Percentiles rank a stretch among this genome's conserved stretches.
phyloP scores from a whole-genome alignment of 2,888 invertebrate species.

The Rhagonycha lutea region DNA sequence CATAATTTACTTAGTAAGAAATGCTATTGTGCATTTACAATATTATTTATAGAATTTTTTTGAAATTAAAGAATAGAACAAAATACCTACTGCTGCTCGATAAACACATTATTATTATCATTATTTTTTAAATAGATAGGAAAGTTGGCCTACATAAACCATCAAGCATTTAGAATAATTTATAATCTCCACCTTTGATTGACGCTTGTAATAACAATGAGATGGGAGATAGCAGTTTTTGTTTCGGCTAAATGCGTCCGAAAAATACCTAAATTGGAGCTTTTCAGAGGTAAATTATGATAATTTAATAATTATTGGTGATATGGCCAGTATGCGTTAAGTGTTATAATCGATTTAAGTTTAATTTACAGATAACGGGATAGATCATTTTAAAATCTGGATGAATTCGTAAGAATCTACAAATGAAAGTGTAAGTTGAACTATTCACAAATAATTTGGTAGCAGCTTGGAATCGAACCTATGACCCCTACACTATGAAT shows the following conservation, averaged over 20 bases:
- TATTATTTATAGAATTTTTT: too few species aligned
- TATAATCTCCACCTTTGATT: not conserved
- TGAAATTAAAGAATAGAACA: not conserved
- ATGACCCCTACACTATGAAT: too few species aligned
- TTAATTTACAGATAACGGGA: too few species aligned
- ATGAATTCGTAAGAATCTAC: too few species aligned
- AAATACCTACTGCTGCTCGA: not conserved
- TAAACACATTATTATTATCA: not conserved
- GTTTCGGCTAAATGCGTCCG: not conserved
- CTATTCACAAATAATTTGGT: too few species aligned
- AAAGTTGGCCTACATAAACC: not conserved
- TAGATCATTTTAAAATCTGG: too few species aligned
- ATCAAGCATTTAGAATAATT: not conserved
- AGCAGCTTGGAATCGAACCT: too few species aligned
- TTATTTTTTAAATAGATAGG: not conserved
- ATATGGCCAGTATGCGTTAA: too few species aligned
- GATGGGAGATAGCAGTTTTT: not conserved
- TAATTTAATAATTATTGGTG: too few species aligned
- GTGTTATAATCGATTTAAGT: too few species aligned
- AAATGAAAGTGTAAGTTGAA: too few species aligned
- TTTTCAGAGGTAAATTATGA: not conserved
- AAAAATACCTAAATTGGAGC: not conserved
- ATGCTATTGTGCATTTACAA: too few species aligned
- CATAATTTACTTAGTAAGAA: not conserved
- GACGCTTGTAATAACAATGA: not conserved